Conservation (phyloP, 1,140 invertebrate genomes). For the Cephus cinctus region DNA sequence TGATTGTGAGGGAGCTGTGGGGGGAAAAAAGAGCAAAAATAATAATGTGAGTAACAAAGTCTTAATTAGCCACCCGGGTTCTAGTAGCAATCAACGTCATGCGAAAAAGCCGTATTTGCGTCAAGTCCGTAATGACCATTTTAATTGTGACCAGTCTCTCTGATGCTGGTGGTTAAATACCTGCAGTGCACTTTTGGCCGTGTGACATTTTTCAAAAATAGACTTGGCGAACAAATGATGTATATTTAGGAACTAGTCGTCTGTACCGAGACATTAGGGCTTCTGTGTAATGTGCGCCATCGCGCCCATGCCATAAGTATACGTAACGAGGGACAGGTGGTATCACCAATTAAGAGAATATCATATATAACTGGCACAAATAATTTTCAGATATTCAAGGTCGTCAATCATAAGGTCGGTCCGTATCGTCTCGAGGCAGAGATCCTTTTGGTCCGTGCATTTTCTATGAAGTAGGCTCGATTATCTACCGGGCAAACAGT, state of each 20-base stretch:
- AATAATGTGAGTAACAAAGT: conserved; percentile 2
- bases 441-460: too few relatives aligned
- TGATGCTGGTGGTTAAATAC: conserved; percentile 19
- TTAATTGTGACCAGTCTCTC: conserved; percentile 19
- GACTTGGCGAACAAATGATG: conserved; percentile 35
- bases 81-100: conserved; percentile 1
- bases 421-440: too few relatives aligned
- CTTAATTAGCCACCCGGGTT: conserved; percentile 8
- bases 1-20: conserved; percentile 49
- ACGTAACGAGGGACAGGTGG: conserved; percentile 17
- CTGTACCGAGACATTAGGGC: too few relatives aligned
- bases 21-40: conserved; percentile 17
- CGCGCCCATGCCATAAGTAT: neutral
- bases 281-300: too few relatives aligned
- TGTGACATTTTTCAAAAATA: conserved; percentile 44
- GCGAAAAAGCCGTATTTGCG: neutral
- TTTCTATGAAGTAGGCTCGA: too few relatives aligned
- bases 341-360: conserved; percentile 19
- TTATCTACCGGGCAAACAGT: neutral
- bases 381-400: neutral
- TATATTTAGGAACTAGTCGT: conserved; percentile 1
- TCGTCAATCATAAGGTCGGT: too few relatives aligned
- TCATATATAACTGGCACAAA: neutral
- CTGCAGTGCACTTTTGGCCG: conserved; percentile 35
- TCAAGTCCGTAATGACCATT: neutral